Percentiles rank a stretch among this genome's conserved stretches.
phyloP scores from a whole-genome alignment of 2,113 vertebrate species.

The Hyperopisus bebe region DNA sequence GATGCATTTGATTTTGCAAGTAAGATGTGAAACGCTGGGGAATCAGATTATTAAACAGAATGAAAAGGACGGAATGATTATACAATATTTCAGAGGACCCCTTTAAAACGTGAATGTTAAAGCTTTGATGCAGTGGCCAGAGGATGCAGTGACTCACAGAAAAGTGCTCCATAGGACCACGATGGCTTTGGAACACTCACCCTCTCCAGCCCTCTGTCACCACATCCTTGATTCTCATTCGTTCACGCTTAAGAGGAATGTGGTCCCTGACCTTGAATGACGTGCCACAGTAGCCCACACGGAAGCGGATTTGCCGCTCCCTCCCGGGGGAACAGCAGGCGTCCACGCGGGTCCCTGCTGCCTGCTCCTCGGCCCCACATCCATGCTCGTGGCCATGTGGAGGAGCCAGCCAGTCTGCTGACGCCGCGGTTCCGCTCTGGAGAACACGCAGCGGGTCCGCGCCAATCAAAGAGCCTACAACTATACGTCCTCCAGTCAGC shows the following conservation, averaged over 20 bases:
- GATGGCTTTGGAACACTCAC: too few relatives aligned
- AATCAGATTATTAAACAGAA: not conserved
- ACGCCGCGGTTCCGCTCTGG: not conserved
- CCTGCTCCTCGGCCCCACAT: not conserved
- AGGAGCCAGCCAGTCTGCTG: not conserved
- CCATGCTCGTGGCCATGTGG: not conserved
- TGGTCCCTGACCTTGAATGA: not conserved
- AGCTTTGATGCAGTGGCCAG: not conserved
- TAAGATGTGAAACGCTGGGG: not conserved
- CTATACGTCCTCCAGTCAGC: not conserved
- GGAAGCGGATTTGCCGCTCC: not conserved
- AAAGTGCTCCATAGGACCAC: not conserved
- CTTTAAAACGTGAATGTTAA: not conserved
- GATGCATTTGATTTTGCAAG: not conserved
- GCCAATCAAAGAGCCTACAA: not conserved
- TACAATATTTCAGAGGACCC: not conserved
- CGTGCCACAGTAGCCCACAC: too few relatives aligned
- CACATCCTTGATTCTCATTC: not conserved
- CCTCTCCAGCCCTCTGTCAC: not conserved
- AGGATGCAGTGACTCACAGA: not conserved
- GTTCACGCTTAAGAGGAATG: too few relatives aligned
- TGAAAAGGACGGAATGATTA: not conserved
- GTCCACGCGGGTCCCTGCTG: not conserved
- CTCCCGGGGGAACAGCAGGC: not conserved
- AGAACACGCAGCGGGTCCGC: not conserved